phyloP scores from a whole-genome alignment of 1,140 invertebrate genomes.

The Trachymyrmex septentrionalis region DNA sequence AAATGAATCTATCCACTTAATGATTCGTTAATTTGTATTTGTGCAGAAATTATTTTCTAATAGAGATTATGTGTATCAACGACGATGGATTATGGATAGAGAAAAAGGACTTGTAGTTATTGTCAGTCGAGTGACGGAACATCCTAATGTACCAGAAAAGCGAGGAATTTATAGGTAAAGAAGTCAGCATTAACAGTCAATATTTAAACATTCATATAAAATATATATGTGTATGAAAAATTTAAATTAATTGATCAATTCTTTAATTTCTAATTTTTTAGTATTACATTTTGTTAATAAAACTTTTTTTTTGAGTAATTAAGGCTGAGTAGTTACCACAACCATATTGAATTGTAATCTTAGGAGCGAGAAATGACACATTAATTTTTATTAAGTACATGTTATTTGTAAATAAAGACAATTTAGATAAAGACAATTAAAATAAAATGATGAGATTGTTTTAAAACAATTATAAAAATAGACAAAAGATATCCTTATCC shows the following conservation, averaged over 20 bases:
- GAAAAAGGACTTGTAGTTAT: conserved; percentile 88
- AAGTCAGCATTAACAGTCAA: background rate
- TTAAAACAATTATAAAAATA: too few relatives aligned
- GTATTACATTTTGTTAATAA: conserved; percentile 49
- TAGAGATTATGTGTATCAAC: conserved; percentile 94
- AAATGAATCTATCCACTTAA: background rate
- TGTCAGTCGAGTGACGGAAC: conserved; percentile 88
- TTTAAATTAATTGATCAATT: conserved; percentile 16
- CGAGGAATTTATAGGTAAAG: conserved; percentile 87
- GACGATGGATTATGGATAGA: conserved; percentile 89
- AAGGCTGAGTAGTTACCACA: too few relatives aligned
- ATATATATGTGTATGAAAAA: background rate
- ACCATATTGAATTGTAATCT: too few relatives aligned
- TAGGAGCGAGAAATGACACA: too few relatives aligned
- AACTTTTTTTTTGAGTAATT: too few relatives aligned
- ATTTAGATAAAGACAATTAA: too few relatives aligned
- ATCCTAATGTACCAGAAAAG: conserved; percentile 88
- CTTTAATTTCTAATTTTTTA: too few relatives aligned
- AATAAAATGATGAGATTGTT: too few relatives aligned
- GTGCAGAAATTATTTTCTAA: conserved; percentile 93
- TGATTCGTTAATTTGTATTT: conserved; percentile 59
- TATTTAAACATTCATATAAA: conserved; percentile 11
- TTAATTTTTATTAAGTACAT: too few relatives aligned
- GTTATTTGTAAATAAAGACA: too few relatives aligned
- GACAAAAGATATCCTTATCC: too few relatives aligned